Base-by-base conservation (phyloP, 2,797 vertebrate genomes). In the Argyrosomus regius region DNA sequence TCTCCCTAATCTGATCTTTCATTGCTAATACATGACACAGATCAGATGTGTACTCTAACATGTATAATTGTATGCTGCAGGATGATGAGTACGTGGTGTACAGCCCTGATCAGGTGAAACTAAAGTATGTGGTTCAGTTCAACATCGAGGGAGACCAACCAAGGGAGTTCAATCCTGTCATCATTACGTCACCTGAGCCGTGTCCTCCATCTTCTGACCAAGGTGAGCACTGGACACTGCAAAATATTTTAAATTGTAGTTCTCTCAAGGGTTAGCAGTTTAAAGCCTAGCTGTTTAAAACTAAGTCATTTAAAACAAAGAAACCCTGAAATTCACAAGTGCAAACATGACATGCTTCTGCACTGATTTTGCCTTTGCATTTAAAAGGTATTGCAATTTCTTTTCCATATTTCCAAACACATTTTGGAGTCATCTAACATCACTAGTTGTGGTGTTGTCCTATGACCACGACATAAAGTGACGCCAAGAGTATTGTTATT, bases 1-100 rank as follows among this genome's bases (percentile, higher is more conserved):
- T 50, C 26, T 39, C 59, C 17, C 9, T 18, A 3, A 35, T 39
- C 26, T 53, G 48, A 72, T 35, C 46, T 24, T 11, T 59, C 3
- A 52, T 8, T 50, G 6, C 6, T 20, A 11, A 46, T 22, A 54
- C 22, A 1, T 18, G 57, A 60, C 57, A 20, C 24, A 43, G 35
- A 35, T 35, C 35, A 35, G 35, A 8, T 45, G 17, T 60, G n/a
- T 67, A 14, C 46, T 10, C 35, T 45, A 9, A 69, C 31, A 1
- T n/a, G 14, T 57, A 3, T 41, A 0, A 22, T 56, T 18, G 7
- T 45, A 14, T 78, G 12, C 72, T 92, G 26, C 90, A 98, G 96
- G 96, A 96, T 82, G 96, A 98, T 61, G 96, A 97, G 91, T 98
- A 95, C 77, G 96, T 97, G 75, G 96, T 98, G 13, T 98, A 97